Percentiles rank a stretch among this genome's conserved stretches.
These are phyloP conservation scores for Sebastolobus alascanus DNA, from an alignment of 2,797 vertebrate genomes.

Conservation along the genomic window DNA sequence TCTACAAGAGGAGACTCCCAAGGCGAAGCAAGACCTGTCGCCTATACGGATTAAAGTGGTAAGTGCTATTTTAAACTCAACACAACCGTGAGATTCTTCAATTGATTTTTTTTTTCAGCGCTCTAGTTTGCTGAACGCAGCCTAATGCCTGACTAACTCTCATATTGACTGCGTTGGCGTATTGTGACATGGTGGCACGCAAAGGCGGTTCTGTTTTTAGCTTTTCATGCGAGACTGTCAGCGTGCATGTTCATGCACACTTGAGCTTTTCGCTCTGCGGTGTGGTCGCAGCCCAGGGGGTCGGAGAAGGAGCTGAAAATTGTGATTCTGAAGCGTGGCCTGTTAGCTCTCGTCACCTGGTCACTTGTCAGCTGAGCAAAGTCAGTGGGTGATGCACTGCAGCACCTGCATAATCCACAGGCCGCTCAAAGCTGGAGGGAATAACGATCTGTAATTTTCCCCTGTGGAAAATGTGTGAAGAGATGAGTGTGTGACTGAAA, in stretches of 20 bases:
- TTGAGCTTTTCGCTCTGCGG: neutral
- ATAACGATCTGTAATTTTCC: slow-evolving; percentile 47
- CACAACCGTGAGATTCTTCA: neutral
- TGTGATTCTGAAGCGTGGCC: slow-evolving; percentile 46
- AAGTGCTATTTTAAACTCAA: slow-evolving; percentile 54
- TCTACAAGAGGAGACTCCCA: slow-evolving; percentile 81
- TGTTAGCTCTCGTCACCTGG: slow-evolving; percentile 47
- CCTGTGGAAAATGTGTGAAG: slow-evolving; percentile 21
- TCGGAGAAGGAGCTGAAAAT: slow-evolving; percentile 41
- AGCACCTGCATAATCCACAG: slow-evolving; percentile 56
- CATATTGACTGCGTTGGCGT: slow-evolving; percentile 42
- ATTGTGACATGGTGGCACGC: slow-evolving; percentile 22
- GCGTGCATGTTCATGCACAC: slow-evolving; percentile 28
- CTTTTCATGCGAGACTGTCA: slow-evolving; percentile 17
- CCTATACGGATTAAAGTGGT: slow-evolving; percentile 88
- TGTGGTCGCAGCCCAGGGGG: slow-evolving; percentile 18
- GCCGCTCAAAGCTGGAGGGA: slow-evolving; percentile 31
- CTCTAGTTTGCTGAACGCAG: slow-evolving; percentile 23
- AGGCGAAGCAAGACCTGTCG: slow-evolving; percentile 83
- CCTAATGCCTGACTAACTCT: slow-evolving; percentile 43
- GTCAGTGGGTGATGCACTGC: slow-evolving; percentile 50
- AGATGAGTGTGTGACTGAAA: slow-evolving; percentile 23
- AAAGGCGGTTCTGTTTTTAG: slow-evolving; percentile 49
- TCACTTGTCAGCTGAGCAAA: slow-evolving; percentile 43
- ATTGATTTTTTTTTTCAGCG: slow-evolving; percentile 6